Percentiles rank a stretch among this genome's conserved stretches.
These are phyloP conservation scores for Melierax canorus DNA, from an alignment of 2,113 vertebrate species.

Conservation along the genomic window DNA sequence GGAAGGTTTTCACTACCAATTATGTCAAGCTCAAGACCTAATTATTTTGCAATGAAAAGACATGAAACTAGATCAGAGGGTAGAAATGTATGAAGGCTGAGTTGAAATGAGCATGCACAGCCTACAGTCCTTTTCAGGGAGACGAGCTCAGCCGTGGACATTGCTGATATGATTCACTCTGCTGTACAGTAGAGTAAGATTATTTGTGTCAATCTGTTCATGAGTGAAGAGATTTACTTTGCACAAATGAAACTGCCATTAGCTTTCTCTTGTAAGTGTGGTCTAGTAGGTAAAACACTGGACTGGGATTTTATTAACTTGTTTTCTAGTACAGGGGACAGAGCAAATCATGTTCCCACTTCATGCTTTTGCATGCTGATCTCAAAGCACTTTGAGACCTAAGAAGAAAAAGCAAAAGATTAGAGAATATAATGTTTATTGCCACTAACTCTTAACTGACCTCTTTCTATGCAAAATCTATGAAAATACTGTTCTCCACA, in stretches of 20 bases:
- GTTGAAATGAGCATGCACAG: neutral
- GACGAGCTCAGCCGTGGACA: neutral
- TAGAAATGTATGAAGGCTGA: neutral
- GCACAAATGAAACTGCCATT: neutral
- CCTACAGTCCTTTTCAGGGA: neutral
- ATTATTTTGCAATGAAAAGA: neutral
- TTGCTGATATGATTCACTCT: neutral
- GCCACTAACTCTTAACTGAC: neutral
- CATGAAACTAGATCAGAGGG: neutral
- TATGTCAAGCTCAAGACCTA: neutral
- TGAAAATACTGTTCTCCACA: neutral
- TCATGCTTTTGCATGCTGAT: neutral
- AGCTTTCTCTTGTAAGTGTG: neutral
- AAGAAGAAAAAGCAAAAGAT: neutral
- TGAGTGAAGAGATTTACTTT: neutral
- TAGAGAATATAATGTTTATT: neutral
- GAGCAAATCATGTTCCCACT: neutral
- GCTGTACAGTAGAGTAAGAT: neutral
- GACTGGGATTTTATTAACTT: neutral
- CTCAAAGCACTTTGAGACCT: neutral
- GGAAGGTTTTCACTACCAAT: neutral
- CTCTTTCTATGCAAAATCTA: neutral
- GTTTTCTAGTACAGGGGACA: neutral
- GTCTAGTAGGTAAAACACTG: neutral
- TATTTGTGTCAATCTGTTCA: neutral